Evolutionary conservation across 2,797 vertebrate species (phyloP), one percentile per base, ranked within the genome.

Genomic region (Dryobates pubescens): DNA sequence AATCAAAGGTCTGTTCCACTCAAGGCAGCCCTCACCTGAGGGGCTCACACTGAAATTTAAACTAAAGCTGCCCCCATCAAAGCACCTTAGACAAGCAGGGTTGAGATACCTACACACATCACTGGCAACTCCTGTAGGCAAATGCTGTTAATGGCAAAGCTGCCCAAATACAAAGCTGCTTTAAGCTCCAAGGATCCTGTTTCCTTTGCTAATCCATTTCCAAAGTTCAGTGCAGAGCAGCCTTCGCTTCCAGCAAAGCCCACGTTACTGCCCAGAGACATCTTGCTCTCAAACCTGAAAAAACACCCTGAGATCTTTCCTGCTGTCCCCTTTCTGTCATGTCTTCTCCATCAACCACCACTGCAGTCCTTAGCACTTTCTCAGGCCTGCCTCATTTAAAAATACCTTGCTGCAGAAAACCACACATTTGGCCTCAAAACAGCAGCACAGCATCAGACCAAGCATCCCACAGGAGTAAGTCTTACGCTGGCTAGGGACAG

Each of bases 261-360:
- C n/a, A 58, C 20, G 26, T 76, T 26, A 45, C 54, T 36, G 59
- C 51, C 26, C 51, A 59, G 58, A 53, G 7, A 30, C 27, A 34
- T 16, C 64, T 36, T 68, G 34, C 56, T 83, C 61, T 51, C 59
- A 86, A 83, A 67, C 47, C 82, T 92, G 58, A 79, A 92, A 87
- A 92, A 80, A 49, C n/a, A 61, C 15, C 22, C 69, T 71, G 62
- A 87, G 70, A 72, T n/a, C 32, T 79, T 77, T 62, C 2, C 0
- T 27, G 63, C 67, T 84, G 95, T 76, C 90, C 93, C 71, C 93
- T 74, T 95, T 95, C 89, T 91, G 89, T 91, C 94, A 86, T 62
- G 92, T 86, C 87, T 93, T 88, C 85, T 93, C 84, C 3, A 24
- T 76, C 84, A 86, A 29, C 86, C 61, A 38, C 0, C 1, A 88